Evolutionary conservation across 2,888 invertebrate genomes (phyloP).

Genomic region (Bedellia somnulentella): DNA sequence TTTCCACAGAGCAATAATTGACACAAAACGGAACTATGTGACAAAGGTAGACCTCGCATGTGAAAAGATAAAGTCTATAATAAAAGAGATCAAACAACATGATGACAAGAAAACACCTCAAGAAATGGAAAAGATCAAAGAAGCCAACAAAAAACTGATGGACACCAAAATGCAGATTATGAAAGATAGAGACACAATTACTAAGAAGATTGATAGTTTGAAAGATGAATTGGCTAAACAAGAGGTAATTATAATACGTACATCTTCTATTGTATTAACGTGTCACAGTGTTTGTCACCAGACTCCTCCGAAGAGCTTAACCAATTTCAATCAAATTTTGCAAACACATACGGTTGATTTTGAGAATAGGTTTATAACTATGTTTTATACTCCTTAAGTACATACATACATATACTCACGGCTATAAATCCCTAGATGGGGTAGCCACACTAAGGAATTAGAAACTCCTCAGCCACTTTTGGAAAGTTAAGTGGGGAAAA

Average conservation of each 20-base stretch:
- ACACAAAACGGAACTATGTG: slow-evolving; percentile 41
- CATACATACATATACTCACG: too few species aligned
- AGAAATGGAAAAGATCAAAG: slow-evolving; percentile 53
- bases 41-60: slow-evolving; percentile 34
- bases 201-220: slow-evolving; percentile 53
- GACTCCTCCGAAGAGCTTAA: too few species aligned
- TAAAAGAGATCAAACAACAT: slow-evolving; percentile 60
- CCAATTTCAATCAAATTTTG: too few species aligned
- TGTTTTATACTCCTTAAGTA: too few species aligned
- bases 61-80: slow-evolving; percentile 54
- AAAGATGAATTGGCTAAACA: slow-evolving; percentile 64
- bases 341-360: too few species aligned
- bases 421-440: too few species aligned
- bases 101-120: slow-evolving; percentile 53
- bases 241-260: slow-evolving; percentile 34
- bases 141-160: slow-evolving; percentile 43
- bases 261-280: too few species aligned
- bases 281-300: too few species aligned
- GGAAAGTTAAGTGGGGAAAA: too few species aligned
- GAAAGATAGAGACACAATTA: slow-evolving; percentile 38
- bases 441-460: too few species aligned
- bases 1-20: slow-evolving; percentile 37
- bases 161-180: slow-evolving; percentile 49
- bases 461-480: too few species aligned
- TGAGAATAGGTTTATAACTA: too few species aligned